Conservation (phyloP, 2,888 invertebrate species). For the Ferrisia virgata region DNA sequence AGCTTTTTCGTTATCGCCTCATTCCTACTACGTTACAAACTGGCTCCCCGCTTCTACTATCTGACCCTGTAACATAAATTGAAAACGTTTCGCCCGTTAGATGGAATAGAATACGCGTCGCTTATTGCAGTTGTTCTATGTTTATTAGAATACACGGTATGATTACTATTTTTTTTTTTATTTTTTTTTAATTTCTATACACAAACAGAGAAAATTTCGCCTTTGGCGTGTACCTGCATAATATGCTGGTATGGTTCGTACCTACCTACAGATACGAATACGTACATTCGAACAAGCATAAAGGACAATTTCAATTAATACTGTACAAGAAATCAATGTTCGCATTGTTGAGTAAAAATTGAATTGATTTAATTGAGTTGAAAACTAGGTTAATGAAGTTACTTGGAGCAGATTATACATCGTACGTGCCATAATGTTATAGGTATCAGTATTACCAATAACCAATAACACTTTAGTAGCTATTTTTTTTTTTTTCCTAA, state of each 20-base stretch:
- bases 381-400: constrained; percentile 14
- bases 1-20: constrained; percentile 30
- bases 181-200: not conserved
- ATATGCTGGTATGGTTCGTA: not conserved
- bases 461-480: no score
- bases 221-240: not conserved
- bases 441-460: no score
- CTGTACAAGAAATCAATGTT: not conserved
- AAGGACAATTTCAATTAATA: not conserved
- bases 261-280: not conserved
- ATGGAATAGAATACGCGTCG: no score
- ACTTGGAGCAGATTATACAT: not conserved
- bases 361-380: not conserved
- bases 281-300: not conserved
- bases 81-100: not conserved
- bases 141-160: not conserved
- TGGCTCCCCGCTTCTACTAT: not conserved
- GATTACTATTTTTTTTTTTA: not conserved
- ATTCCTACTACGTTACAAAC: not conserved
- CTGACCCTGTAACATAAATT: not conserved
- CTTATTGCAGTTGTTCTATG: no score
- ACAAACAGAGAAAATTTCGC: not conserved
- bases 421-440: no score
- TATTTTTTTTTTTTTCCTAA: no score
- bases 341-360: not conserved